Percentiles rank a stretch among this genome's conserved stretches.
phyloP scores from a whole-genome alignment of 2,888 invertebrate species.

The Coleophora flavipennella region DNA sequence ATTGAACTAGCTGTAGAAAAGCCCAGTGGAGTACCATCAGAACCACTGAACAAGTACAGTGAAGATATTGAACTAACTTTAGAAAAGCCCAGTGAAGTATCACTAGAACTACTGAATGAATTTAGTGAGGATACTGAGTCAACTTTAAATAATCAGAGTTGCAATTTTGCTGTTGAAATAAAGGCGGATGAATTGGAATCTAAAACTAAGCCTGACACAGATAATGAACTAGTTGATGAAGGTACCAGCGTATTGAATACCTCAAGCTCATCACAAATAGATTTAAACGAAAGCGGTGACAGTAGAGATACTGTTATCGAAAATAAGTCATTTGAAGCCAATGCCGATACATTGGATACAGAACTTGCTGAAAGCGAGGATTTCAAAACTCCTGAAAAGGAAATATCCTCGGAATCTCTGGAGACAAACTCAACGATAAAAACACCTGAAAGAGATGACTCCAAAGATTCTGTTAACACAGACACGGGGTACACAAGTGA shows the following conservation, averaged over 20 bases:
- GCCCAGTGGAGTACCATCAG: too few relatives aligned
- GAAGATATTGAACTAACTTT: too few relatives aligned
- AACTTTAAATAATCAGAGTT: slow-evolving; percentile 1
- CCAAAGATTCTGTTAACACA: slow-evolving; percentile 36
- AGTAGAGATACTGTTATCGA: slow-evolving; percentile 56
- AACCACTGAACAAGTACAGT: not conserved
- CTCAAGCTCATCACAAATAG: slow-evolving; percentile 40
- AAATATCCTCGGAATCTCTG: slow-evolving; percentile 24
- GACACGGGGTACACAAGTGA: slow-evolving; percentile 38
- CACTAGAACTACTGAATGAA: too few relatives aligned
- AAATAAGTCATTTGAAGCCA: slow-evolving; percentile 39
- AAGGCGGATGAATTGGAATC: slow-evolving; percentile 2
- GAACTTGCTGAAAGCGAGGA: slow-evolving; percentile 18
- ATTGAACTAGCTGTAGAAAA: too few relatives aligned
- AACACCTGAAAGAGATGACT: slow-evolving; percentile 33
- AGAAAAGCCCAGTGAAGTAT: too few relatives aligned
- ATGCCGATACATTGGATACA: slow-evolving; percentile 23
- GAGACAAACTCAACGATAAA: slow-evolving; percentile 32
- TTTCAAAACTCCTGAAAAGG: slow-evolving; percentile 23
- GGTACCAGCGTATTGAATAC: slow-evolving; percentile 22
- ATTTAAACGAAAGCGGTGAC: slow-evolving; percentile 49
- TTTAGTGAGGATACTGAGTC: slow-evolving; percentile 1
- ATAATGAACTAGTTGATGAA: slow-evolving; percentile 13
- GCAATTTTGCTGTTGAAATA: slow-evolving; percentile 1
- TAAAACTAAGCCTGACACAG: slow-evolving; percentile 4